Conservation (phyloP, 2,113 vertebrate species). For the Sceloporus undulatus region DNA sequence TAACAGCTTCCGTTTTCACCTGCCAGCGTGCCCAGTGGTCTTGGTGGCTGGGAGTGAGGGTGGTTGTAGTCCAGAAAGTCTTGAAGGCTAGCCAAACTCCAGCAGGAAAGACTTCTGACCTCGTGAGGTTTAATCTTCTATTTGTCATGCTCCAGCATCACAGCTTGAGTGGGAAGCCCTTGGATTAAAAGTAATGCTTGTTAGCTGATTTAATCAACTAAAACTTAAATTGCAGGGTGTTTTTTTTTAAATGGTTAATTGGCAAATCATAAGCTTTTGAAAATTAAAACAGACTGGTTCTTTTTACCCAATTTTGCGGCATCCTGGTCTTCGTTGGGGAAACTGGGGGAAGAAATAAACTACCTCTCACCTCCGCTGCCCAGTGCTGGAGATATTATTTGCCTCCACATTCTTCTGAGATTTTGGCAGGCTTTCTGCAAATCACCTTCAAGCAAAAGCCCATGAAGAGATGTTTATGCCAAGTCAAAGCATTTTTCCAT, state of each 20-base stretch:
- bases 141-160: background rate
- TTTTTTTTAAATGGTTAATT: background rate
- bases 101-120: background rate
- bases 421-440: background rate
- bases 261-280: background rate
- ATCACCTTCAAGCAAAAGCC: background rate
- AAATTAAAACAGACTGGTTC: background rate
- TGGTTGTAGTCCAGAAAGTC: background rate
- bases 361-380: background rate
- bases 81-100: background rate
- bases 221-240: background rate
- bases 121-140: background rate
- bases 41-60: background rate
- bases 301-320: background rate
- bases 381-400: background rate
- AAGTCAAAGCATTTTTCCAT: background rate
- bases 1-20: background rate
- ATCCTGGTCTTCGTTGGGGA: background rate
- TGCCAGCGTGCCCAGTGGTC: background rate
- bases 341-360: too few species aligned
- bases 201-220: background rate
- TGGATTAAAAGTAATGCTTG: background rate
- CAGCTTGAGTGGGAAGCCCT: too few species aligned
- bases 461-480: too few species aligned
- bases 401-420: background rate